These are phyloP conservation scores for Chloropsis cyanopogon DNA, from an alignment of 2,113 vertebrate genomes.

Conservation along the genomic window DNA sequence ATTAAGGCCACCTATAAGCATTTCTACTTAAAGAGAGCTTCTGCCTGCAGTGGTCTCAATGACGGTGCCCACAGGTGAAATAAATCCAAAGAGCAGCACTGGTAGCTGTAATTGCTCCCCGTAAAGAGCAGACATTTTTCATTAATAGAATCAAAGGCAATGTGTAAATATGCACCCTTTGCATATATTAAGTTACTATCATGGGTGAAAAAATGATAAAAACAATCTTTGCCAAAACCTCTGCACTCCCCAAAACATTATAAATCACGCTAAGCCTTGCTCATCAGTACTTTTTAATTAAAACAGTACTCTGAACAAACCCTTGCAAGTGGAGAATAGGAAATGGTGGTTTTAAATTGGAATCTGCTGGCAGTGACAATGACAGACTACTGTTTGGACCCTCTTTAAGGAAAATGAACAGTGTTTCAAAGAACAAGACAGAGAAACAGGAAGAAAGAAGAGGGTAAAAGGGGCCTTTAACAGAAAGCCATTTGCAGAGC, in stretches of 20 bases:
- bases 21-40: not conserved
- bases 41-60: not conserved
- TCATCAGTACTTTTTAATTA: not conserved
- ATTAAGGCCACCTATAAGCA: not conserved
- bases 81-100: not conserved
- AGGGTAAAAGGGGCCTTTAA: not conserved
- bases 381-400: not conserved
- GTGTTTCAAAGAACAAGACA: not conserved
- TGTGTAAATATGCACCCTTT: not conserved
- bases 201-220: not conserved
- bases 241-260: not conserved
- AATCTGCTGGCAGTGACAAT: not conserved
- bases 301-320: not conserved
- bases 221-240: not conserved
- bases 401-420: not conserved
- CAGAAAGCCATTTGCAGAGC: not conserved
- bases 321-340: not conserved
- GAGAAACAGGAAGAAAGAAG: not conserved
- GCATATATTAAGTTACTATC: not conserved
- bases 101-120: not conserved
- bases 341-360: conserved; percentile 13
- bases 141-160: not conserved
- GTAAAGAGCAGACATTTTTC: not conserved
- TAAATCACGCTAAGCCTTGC: not conserved
- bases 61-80: not conserved